Conservation (phyloP, 2,113 vertebrate species). For the Elephantulus edwardii region DNA sequence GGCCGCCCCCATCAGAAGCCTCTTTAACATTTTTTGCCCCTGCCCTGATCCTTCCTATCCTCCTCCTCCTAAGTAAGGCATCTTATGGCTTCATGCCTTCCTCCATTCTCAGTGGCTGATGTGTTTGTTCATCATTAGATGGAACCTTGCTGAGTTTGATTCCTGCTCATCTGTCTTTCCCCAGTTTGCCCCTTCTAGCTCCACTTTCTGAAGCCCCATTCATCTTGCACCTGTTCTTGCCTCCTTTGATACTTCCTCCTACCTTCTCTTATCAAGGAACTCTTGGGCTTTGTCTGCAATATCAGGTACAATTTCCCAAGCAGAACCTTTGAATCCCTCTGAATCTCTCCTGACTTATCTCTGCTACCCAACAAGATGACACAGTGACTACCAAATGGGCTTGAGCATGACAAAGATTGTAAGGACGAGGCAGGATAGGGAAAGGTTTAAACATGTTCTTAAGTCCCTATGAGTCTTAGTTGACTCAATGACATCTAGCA, state of each 20-base stretch:
- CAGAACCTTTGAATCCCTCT: neutral
- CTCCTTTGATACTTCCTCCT: neutral
- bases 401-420: too few relatives aligned
- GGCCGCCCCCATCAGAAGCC: neutral
- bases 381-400: too few relatives aligned
- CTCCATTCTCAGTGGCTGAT: neutral
- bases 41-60: neutral
- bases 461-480: too few relatives aligned
- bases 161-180: neutral
- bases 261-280: conserved; percentile 3
- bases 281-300: neutral
- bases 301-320: conserved; percentile 45
- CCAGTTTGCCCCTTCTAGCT: too few relatives aligned
- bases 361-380: neutral
- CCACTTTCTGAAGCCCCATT: neutral
- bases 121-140: rapidly evolving
- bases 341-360: neutral
- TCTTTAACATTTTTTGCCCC: too few relatives aligned
- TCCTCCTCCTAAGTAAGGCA: too few relatives aligned
- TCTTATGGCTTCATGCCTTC: rapidly evolving
- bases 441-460: too few relatives aligned
- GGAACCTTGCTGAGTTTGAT: neutral
- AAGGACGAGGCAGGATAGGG: too few relatives aligned
- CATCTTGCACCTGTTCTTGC: neutral
- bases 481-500: too few relatives aligned